These are phyloP conservation scores for Nematolebias whitei DNA, from an alignment of 2,113 vertebrate genomes.

Conservation along the genomic window DNA sequence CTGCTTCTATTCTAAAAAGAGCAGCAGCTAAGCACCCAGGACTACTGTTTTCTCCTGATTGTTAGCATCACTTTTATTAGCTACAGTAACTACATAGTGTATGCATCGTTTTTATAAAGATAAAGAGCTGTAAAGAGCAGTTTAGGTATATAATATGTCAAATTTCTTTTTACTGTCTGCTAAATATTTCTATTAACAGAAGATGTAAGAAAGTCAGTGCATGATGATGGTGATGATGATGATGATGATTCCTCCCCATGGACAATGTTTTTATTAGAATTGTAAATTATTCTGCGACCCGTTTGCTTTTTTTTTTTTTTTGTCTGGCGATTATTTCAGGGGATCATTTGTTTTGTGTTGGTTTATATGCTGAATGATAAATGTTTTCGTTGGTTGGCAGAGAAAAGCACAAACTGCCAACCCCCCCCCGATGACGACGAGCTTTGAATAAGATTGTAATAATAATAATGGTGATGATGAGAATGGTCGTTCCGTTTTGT, in stretches of 20 bases:
- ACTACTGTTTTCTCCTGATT: constrained; percentile 81
- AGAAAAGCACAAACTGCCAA: constrained; percentile 64
- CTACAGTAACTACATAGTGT: constrained; percentile 72
- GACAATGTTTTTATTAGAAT: constrained; percentile 83
- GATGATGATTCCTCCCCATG: constrained; percentile 82
- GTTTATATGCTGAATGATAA: constrained; percentile 51
- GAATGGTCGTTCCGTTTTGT: constrained; percentile 89
- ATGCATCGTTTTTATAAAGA: constrained; percentile 89
- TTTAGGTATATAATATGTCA: constrained; percentile 93
- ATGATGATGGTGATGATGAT: constrained; percentile 86
- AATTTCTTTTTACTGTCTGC: constrained; percentile 82
- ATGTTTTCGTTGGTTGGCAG: constrained; percentile 69
- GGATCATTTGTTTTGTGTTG: constrained; percentile 50
- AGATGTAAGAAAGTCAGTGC: constrained; percentile 97
- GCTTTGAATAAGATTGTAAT: constrained; percentile 88
- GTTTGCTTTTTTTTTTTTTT: constrained; percentile 80
- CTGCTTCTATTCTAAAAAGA: constrained; percentile 82
- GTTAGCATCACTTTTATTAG: constrained; percentile 81
- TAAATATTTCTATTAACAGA: constrained; percentile 93
- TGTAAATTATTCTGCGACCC: constrained; percentile 95
- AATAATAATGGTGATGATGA: constrained; percentile 74
- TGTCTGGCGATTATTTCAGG: constrained; percentile 90
- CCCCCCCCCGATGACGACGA: constrained; percentile 73
- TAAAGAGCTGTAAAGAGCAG: constrained; percentile 89
- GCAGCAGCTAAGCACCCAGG: constrained; percentile 85